Base-by-base conservation (phyloP, 2,888 invertebrate genomes). In the Agriotes lineatus region DNA sequence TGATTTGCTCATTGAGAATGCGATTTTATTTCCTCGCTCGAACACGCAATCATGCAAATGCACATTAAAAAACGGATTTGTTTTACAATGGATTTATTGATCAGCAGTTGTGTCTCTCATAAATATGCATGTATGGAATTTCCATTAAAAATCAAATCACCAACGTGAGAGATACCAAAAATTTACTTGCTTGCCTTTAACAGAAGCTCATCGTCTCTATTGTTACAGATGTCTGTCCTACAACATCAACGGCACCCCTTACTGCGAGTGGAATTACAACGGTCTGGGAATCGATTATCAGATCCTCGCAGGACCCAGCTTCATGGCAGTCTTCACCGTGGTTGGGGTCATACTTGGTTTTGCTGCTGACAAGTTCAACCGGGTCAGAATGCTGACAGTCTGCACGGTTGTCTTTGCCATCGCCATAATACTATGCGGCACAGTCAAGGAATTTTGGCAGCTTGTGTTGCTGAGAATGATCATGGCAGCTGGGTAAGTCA, bases 241-340 rank as follows among this genome's bases (percentile, higher is more conserved):
- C 48, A 87, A 87, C 62, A 76, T 91, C 54, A 94, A 94, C 77
- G 94, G 92, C 0, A 90, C 90, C 0, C 80, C 85, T 4, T 94
- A 93, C 82, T 97, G 97, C 85, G 93, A 94, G 80, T 97, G 96
- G 96, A 93, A 92, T 80, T 96, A 96, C 87, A 96, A 95, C 80
- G 97, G 97, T 0, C 87, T 96, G 61, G 97, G 96, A 9, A 87
- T 96, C 69, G 95, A 96, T 81, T 97, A 97, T 85, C 96, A 97
- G 85, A 90, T 96, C 71, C 85, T 97, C 69, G 96, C 96, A 0
- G 97, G 97, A 0, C 96, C 97, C 0, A 93, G 94, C 73, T 97
- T 96, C 85, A 96, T 97, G 82, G 92, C 95, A 1, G 92, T 96
- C 33, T 97, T 94, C 85, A 96, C 96, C 0, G 87, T 97, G 52